Base-by-base conservation (phyloP, 2,113 vertebrate species). In the Chaetura pelagica region DNA sequence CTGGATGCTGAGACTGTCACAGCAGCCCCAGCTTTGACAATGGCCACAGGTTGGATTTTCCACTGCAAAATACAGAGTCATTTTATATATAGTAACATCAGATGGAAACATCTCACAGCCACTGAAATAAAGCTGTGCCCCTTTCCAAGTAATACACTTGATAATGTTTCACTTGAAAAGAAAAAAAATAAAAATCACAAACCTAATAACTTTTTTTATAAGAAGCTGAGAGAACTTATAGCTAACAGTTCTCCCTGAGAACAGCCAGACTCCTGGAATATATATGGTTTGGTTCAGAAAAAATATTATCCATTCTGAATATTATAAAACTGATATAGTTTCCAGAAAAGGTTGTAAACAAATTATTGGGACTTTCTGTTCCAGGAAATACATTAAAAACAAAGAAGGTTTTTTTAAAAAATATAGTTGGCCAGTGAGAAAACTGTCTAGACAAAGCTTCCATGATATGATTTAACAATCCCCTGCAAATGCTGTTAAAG, bases 391-490 rank as follows among this genome's bases (percentile, higher is more conserved):
- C 82, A 88, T 92, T 86, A 94, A 92, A 95, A 96, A 77, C 68
- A 80, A 84, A 73, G 40, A 83, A 84, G 95, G 35, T 57, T n/a
- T n/a, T n/a, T n/a, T n/a, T 9, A 13, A 81, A 86, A 90, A 80
- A 66, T 10, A 16, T 63, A 87, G 48, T 40, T 94, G 90, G 75
- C 83, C 83, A 84, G 64, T 1, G 48, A 92, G 85, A 92, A 91
- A 93, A 62, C 72, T 84, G 96, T 95, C 95, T 96, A 97, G 96
- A 96, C 92, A 95, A 96, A 86, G 83, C 83, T 88, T 77, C 79
- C 94, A 92, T 94, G 95, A 84, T 68, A 68, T 68, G 66, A 90
- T 95, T 94, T 95, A 94, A 94, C 79, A 95, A 84, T 93, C 40
- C 85, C 38, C 66, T 75, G 90, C 90, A 94, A 96, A 94, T 16